phyloP scores from a whole-genome alignment of 2,888 invertebrate genomes.

The Hetaerina titia region DNA sequence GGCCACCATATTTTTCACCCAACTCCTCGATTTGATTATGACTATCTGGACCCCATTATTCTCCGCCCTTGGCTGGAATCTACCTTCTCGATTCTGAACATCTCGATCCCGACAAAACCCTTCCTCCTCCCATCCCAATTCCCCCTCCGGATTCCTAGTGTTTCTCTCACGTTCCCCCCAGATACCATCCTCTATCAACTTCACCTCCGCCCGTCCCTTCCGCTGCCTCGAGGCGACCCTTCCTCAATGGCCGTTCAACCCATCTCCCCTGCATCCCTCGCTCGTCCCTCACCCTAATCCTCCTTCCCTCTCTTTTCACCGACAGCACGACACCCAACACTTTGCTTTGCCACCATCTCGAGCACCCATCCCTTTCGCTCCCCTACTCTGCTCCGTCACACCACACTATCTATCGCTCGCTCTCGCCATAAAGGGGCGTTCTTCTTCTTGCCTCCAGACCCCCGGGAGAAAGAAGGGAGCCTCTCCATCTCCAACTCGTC shows the following conservation, averaged over 20 bases:
- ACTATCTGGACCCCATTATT: constrained; percentile 8
- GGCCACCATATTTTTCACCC: background rate
- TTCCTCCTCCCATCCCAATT: background rate
- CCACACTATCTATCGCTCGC: background rate
- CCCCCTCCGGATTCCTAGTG: too few species aligned
- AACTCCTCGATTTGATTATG: background rate
- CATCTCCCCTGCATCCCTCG: too few species aligned
- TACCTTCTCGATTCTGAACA: background rate
- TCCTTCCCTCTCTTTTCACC: background rate
- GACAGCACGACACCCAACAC: background rate
- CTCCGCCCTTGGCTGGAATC: background rate
- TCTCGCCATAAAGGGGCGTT: too few species aligned
- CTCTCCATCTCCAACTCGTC: too few species aligned
- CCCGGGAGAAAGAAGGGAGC: too few species aligned
- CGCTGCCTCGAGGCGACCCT: too few species aligned
- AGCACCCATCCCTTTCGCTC: background rate
- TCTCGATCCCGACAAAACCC: background rate
- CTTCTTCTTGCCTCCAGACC: too few species aligned
- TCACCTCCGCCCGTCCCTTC: too few species aligned
- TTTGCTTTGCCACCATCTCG: background rate
- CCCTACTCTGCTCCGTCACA: background rate
- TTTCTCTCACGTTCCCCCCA: too few species aligned
- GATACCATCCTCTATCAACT: too few species aligned
- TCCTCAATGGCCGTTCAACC: too few species aligned
- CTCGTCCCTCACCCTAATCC: background rate